Base-by-base conservation (phyloP, 2,113 vertebrate genomes). In the Cyprinodon variegatus region DNA sequence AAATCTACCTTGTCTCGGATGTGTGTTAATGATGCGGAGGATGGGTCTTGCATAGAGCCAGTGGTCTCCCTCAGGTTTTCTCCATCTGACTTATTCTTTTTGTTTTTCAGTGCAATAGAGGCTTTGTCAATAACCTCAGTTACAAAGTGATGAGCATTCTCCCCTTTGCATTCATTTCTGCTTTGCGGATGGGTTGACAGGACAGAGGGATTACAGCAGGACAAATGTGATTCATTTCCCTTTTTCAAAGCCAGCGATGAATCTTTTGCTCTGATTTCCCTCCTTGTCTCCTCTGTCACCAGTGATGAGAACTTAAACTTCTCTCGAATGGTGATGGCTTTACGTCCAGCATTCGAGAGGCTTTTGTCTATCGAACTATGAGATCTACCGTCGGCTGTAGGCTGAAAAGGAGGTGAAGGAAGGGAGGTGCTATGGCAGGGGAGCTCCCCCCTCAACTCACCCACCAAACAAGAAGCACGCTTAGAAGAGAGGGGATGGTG, bases 81-180 rank as follows among this genome's bases (percentile, higher is more conserved):
- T 8, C 92, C 91, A 76, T 96, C 95, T n/a, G 93, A 86, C 79
- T 94, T 95, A 60, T 84, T 92, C 85, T 96, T 95, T 88, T 98
- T 97, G 91, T 92, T 96, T 91, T 95, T 97, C 62, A 97, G 93
- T 4, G 96, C 97, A 64, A 95, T 94, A 0, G 97, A 96, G 68
- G 98, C 93, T 96, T 98, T 94, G 85, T 96, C 97, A 53, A 99
- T 96, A 67, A 99, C 98, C 89, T 98, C 97, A 93, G 92, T 97
- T 38, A 99, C 97, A 90, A 99, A 99, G 86, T 95, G 86, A 12
- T 96, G 98, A 40, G 97, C 96, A 0, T 93, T 96, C 86, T 97
- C 95, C 36, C 95, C 83, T n/a, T 78, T 89, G 87, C 85, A 90
- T 53, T 93, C 94, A 37, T 93, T 93, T 2, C 10, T 29, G 0